Evolutionary conservation across 2,888 invertebrate species (phyloP), one percentile per base, ranked within the genome.

Genomic region (Aleiodes testaceus): DNA sequence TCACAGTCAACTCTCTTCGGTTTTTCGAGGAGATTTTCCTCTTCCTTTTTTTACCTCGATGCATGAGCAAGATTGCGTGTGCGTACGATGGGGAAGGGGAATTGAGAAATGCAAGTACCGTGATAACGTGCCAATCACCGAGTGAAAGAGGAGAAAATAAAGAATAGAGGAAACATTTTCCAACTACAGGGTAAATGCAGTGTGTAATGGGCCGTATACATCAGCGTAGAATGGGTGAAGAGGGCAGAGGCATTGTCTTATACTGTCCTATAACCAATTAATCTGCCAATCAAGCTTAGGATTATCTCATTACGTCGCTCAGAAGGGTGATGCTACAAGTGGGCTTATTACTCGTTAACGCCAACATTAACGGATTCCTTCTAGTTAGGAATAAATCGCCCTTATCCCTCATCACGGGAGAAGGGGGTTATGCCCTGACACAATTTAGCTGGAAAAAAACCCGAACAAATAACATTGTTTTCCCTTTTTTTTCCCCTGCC

Each of bases 201-300:
- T 68, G 69, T 59, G 72, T 53, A 45, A 70, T 66, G 63, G 69
- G 64, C 61, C 52, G 50, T 64, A 66, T 67, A 71, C 20, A 67
- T 45, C 44, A 26, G 47, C 52, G 53, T 66, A 16, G 53, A 30
- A 45, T 64, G 47, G 45, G 44, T 11, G 59, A 22, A 16, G 59
- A 59, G 16, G 47, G 63, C 42, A 69, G 72, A 26, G 66, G 66
- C 50, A 77, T 63, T 73, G 47, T 71, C 70, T 71, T 75, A 63
- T 76, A 79, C 77, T 75, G 76, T 75, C 74, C 67, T 74, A 74
- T 74, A 74, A 74, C 73, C 79, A 79, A 82, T 81, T 82, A 80
- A 81, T 80, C 77, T 69, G 74, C 70, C 76, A 78, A 79, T 75
- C 78, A 75, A 74, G 76, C 72, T 74, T 72, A 61, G 53, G 74